Evolutionary conservation across 2,888 invertebrate species (phyloP), one percentile per base, ranked within the genome.

Genomic region (Caenorhabditis sulstoni): DNA sequence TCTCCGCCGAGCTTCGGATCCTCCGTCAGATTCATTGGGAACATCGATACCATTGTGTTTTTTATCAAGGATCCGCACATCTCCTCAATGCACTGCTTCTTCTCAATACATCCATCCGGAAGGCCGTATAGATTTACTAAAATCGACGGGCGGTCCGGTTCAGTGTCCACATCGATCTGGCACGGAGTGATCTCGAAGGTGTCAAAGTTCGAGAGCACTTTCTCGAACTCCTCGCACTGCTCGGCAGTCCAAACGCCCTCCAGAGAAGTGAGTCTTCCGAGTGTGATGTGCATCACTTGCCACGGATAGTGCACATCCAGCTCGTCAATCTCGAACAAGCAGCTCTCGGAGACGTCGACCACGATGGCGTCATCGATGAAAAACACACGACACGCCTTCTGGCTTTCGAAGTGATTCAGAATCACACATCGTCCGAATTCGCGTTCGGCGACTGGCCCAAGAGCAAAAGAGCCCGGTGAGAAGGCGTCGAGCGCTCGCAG

Each of bases 361-460:
- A 39, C 57, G 29, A 67, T 23, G 9, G 53, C 59, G 3, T 68
- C 59, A 23, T 68, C 61, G 20, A 77, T 67, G 61, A 77, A 76
- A 35, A 59, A 70, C 3, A 64, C 50, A 14, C 49, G 49, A 44
- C 44, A 49, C 12, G 39, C 29, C 1, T 58, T 29, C 2, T 55
- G 11, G 7, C 14, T 45, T 68, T 29, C 4, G 29, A 29, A 29
- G 29, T 45, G 41, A 71, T 55, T 79, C 29, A 83, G 49, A 53
- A 84, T 71, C 14, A 79, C 20, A 44, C 76, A 81, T 58, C 84
- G 52, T 14, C 65, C 80, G 37, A 71, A 81, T 1, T 29, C 53
- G 20, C 81, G 39, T 9, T 76, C 77, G 9, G 70, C 79, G 12
- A 81, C 29, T 8, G 83, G 85, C 41, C 79, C 83, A 50, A 85